Percentiles rank a stretch among this genome's conserved stretches.
phyloP scores from a whole-genome alignment of 2,797 vertebrate species.

The Picus viridis region DNA sequence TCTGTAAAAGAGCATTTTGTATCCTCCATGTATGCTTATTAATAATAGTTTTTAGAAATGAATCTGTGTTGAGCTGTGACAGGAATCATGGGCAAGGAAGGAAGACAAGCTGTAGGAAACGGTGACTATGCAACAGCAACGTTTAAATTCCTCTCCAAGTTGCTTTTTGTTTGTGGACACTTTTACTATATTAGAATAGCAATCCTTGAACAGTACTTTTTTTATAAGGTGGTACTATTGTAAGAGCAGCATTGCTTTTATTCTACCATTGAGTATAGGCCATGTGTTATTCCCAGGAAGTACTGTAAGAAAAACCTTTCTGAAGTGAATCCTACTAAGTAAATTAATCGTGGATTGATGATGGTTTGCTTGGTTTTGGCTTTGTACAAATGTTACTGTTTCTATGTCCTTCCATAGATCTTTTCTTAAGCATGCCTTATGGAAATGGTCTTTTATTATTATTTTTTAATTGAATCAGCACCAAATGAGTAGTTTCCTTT shows the following conservation, averaged over 20 bases:
- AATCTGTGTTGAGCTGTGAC: not conserved
- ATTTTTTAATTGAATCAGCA: not conserved
- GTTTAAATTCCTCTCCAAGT: constrained; percentile 96
- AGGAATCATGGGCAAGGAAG: constrained; percentile 96
- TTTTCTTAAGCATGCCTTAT: not conserved
- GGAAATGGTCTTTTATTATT: not conserved
- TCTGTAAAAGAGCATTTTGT: not conserved
- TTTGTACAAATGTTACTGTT: not conserved
- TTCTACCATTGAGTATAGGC: not conserved
- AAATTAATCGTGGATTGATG: not conserved
- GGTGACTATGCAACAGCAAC: constrained; percentile 99
- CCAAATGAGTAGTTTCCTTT: not conserved
- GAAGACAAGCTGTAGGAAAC: constrained; percentile 97
- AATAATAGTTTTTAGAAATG: not conserved
- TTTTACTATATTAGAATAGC: constrained; percentile 99
- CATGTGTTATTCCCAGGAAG: not conserved
- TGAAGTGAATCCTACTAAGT: not conserved
- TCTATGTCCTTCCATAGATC: not conserved
- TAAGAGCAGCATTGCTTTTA: not conserved
- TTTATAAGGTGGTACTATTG: constrained; percentile 90
- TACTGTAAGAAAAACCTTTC: not conserved
- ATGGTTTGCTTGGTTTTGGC: not conserved
- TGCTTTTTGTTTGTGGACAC: constrained; percentile 98
- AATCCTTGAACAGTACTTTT: constrained; percentile 99
- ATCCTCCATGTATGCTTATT: not conserved